These are phyloP conservation scores for Elysia crispata DNA, from an alignment of 2,888 invertebrate species.

Conservation along the genomic window DNA sequence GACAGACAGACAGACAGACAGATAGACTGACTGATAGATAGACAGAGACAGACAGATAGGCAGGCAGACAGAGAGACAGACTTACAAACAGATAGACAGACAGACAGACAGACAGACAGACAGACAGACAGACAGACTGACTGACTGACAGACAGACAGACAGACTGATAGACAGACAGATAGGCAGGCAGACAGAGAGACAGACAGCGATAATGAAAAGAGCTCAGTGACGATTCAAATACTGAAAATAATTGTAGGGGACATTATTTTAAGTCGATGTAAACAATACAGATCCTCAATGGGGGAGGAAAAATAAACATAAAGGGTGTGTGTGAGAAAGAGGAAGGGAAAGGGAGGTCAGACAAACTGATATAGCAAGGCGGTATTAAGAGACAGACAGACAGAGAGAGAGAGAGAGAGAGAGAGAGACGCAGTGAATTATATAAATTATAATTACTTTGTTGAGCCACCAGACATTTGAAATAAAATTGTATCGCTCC, in stretches of 20 bases:
- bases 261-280: no score
- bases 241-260: no score
- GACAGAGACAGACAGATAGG: not conserved
- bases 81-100: no score
- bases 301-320: not conserved
- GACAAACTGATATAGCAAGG: not conserved
- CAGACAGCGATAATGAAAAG: not conserved
- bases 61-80: not conserved
- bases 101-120: slow-evolving; percentile 12
- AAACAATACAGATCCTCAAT: no score
- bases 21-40: no score
- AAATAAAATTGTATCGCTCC: no score
- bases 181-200: no score
- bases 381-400: not conserved
- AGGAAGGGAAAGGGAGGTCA: not conserved
- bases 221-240: no score
- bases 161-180: not conserved
- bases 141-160: not conserved
- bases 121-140: not conserved
- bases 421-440: not conserved
- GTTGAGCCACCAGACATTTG: no score
- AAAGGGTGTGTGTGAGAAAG: not conserved
- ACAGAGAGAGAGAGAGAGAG: not conserved
- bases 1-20: no score
- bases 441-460: not conserved